Base-by-base conservation (phyloP, 2,888 invertebrate species). In the Campoplex nolae region DNA sequence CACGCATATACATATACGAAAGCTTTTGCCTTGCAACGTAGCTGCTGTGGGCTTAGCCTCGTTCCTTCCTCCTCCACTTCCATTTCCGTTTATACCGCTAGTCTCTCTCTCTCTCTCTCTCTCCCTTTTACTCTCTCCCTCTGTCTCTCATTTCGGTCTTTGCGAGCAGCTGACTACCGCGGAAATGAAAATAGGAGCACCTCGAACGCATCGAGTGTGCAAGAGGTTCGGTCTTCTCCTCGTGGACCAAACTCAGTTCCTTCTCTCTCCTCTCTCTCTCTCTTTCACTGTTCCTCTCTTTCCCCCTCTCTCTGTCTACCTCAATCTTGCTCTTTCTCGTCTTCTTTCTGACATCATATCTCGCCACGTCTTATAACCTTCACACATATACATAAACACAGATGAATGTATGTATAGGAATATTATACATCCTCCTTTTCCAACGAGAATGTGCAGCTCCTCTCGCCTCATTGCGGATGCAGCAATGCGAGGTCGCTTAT, bases 401-500 rank as follows among this genome's bases (percentile, higher is more conserved):
- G 45, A 13, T 45, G 11, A 0, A 58, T 54, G 28, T 58, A 45
- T 48, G 16, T 42, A 45, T 62, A 68, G 48, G 54, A 56, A 54
- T 54, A 78, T 51, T 67, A 51, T 42, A 68, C 62, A 58, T 38
- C 35, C 82, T 65, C 83, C 58, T 79, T 70, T 54, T 45, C 70
- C 87, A 79, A 76, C 85, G 71, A 83, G 85, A 84, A 68, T 74
- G 74, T 74, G 68, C 23, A 23, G 65, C 76, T 82, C 75, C 82
- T 82, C 82, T 82, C 74, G 91, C 88, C 90, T 92, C 92, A 90
- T 92, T 91, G 89, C 85, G 80, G 83, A 92, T 91, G 90, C 92
- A 91, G 90, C 92, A 92, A 91, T 89, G 90, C 90, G 85, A 90
- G 88, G 84, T 89, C 89, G 87, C 92, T 90, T 90, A 90, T 90